phyloP scores from a whole-genome alignment of 2,888 invertebrate genomes.

The Lithophane ornitopus region DNA sequence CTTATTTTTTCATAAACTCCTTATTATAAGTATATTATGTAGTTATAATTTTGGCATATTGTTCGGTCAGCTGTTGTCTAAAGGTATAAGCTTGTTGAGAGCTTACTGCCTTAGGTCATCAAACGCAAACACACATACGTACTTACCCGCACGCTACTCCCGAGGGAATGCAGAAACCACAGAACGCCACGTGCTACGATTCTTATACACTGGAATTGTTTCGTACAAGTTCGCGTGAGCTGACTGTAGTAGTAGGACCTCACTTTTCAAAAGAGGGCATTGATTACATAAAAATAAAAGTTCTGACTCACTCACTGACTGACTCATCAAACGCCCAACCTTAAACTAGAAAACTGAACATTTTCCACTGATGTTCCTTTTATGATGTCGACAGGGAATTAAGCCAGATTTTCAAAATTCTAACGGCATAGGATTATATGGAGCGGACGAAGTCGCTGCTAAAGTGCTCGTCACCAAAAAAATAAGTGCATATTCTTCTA shows the following conservation, averaged over 20 bases:
- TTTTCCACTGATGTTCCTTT: background rate
- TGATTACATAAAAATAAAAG: background rate
- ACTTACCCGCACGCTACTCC: background rate
- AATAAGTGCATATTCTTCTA: background rate
- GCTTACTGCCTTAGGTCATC: background rate
- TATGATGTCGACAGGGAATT: background rate
- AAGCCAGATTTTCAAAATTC: background rate
- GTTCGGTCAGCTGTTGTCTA: background rate
- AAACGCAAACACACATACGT: background rate
- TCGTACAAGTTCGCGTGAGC: conserved; percentile 2
- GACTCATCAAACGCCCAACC: background rate
- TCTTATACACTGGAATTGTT: background rate
- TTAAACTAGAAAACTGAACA: too few relatives aligned
- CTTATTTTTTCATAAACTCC: too few relatives aligned
- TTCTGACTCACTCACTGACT: background rate
- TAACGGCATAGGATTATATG: rapidly evolving
- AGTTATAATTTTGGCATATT: too few relatives aligned
- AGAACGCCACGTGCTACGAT: conserved; percentile 4
- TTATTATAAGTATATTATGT: too few relatives aligned
- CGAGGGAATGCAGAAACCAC: background rate
- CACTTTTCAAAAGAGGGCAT: too few relatives aligned
- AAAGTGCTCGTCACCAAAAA: background rate
- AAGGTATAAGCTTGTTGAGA: conserved; percentile 11
- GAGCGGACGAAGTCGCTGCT: background rate
- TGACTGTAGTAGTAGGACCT: background rate